Conservation (phyloP, 2,797 vertebrate species). For the Alcedo quadribrachys region DNA sequence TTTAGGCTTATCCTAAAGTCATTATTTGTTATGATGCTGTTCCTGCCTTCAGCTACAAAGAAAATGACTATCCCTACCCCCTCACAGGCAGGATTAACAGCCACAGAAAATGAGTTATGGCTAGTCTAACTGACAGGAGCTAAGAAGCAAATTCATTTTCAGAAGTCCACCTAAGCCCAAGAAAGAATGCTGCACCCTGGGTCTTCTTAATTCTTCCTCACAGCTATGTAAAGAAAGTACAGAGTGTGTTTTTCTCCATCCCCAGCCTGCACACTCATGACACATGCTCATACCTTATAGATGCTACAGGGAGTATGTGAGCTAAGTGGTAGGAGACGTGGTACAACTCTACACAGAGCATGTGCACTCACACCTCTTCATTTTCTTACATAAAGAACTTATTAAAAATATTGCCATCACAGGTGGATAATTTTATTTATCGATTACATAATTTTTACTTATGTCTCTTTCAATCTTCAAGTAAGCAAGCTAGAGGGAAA, state of each 20-base stretch:
- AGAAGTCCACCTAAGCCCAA: slow-evolving; percentile 51
- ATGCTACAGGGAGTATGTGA: neutral
- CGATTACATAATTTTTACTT: neutral
- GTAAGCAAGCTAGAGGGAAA: neutral
- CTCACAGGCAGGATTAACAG: slow-evolving; percentile 62
- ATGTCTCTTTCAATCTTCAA: neutral
- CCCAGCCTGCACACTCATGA: neutral
- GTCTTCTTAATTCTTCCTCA: slow-evolving; percentile 1
- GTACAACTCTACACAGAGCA: neutral
- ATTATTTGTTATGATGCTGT: slow-evolving; percentile 66
- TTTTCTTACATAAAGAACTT: neutral
- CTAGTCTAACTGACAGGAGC: slow-evolving; percentile 36
- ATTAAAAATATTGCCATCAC: neutral
- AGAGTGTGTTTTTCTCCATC: neutral
- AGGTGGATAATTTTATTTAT: neutral
- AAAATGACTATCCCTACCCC: slow-evolving; percentile 55
- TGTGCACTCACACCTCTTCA: neutral
- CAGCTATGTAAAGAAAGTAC: neutral
- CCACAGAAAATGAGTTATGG: slow-evolving; percentile 53
- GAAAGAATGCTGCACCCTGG: neutral
- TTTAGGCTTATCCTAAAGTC: slow-evolving; percentile 67
- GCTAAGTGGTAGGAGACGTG: neutral
- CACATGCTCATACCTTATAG: neutral
- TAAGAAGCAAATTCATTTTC: slow-evolving; percentile 47
- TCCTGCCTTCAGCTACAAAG: slow-evolving; percentile 60